These are phyloP conservation scores for Rattus rattus DNA, from an alignment of 2,113 vertebrate species.

Conservation along the genomic window DNA sequence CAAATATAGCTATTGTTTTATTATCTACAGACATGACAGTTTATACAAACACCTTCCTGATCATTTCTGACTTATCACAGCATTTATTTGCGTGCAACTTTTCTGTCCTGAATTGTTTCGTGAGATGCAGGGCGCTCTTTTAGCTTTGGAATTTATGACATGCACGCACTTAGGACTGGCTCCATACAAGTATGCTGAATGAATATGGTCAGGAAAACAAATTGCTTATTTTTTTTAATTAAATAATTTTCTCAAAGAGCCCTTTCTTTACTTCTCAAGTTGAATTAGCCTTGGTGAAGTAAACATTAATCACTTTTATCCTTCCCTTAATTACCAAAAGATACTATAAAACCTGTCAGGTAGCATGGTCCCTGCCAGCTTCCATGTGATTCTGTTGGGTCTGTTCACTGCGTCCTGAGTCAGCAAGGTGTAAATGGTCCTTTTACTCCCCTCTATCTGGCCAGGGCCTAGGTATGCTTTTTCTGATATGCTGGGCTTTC, in stretches of 20 bases:
- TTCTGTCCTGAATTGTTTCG: not conserved
- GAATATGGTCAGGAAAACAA: not conserved
- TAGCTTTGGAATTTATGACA: not conserved
- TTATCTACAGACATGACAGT: not conserved
- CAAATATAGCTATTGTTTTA: too few species aligned
- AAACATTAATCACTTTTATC: not conserved
- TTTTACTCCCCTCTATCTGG: not conserved
- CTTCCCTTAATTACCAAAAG: not conserved
- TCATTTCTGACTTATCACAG: not conserved
- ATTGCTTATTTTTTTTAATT: not conserved
- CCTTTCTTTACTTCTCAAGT: not conserved
- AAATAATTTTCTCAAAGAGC: not conserved
- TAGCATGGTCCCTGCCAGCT: not conserved
- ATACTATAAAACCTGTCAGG: not conserved
- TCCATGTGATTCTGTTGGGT: not conserved
- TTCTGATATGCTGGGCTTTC: not conserved
- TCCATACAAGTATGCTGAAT: not conserved
- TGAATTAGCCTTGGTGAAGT: not conserved
- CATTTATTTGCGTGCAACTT: not conserved
- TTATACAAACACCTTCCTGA: not conserved
- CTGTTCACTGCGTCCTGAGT: not conserved
- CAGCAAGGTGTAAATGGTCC: too few species aligned
- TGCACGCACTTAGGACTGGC: not conserved
- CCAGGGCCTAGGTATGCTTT: not conserved
- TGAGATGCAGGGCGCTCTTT: not conserved